These are phyloP conservation scores for Cataglyphis rosenhaueri DNA, from an alignment of 2,888 invertebrate genomes.

Conservation along the genomic window DNA sequence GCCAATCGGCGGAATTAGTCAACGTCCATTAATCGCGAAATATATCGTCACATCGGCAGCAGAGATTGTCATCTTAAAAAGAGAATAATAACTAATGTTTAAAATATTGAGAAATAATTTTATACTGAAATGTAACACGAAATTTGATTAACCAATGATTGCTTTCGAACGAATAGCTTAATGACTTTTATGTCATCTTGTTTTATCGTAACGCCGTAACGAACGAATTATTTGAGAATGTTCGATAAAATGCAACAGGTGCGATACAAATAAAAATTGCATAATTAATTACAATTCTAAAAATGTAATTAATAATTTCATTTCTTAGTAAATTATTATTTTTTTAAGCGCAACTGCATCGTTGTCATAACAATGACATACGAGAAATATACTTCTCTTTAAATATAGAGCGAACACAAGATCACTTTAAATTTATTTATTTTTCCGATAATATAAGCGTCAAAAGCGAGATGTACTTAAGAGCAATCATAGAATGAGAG, in stretches of 20 bases:
- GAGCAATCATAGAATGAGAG: background rate
- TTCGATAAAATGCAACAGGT: conserved; percentile 22
- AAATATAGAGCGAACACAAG: background rate
- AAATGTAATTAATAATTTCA: background rate
- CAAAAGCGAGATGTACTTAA: background rate
- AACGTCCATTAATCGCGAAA: conserved; percentile 12
- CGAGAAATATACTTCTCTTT: background rate
- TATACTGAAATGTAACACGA: background rate
- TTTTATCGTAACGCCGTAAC: background rate
- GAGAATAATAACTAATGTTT: conserved; percentile 3
- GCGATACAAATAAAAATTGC: background rate
- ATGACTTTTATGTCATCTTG: background rate
- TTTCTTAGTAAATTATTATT: conserved; percentile 8
- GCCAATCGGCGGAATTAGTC: background rate
- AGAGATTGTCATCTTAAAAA: background rate
- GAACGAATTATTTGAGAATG: background rate
- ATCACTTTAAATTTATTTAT: conserved; percentile 7
- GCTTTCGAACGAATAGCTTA: background rate
- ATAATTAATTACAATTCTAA: background rate
- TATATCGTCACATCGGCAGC: background rate
- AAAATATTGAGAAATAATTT: background rate
- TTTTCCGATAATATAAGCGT: background rate
- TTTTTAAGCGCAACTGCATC: background rate
- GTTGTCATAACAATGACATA: background rate
- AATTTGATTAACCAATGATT: background rate